Percentiles rank a stretch among this genome's conserved stretches.
These are phyloP conservation scores for Festucalex cinctus DNA, from an alignment of 2,113 vertebrate species.

Conservation along the genomic window DNA sequence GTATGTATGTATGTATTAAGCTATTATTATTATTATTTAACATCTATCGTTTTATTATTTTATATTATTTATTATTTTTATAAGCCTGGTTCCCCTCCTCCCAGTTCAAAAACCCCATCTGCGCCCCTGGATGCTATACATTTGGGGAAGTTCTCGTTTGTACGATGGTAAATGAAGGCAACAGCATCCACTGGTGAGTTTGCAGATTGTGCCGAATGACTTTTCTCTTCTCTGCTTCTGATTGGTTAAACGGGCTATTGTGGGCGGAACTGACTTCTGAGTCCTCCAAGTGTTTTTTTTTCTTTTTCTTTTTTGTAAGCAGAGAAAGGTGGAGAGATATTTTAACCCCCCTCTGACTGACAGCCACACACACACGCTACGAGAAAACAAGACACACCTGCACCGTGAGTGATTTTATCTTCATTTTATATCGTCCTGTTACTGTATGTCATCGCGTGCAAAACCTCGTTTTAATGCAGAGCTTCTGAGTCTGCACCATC, in stretches of 20 bases:
- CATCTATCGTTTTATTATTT: too few relatives aligned
- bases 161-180: background rate
- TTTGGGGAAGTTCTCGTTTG: background rate
- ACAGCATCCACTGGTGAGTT: conserved; percentile 7
- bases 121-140: too few relatives aligned
- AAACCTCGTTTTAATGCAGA: background rate
- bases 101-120: too few relatives aligned
- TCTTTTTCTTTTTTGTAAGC: conserved; percentile 44
- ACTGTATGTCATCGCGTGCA: conserved; percentile 19
- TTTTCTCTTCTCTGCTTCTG: conserved; percentile 9
- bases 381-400: conserved; percentile 26
- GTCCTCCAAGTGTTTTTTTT: too few relatives aligned
- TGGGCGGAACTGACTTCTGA: conserved; percentile 34
- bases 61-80: too few relatives aligned
- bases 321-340: conserved; percentile 53
- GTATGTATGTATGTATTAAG: too few relatives aligned
- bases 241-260: conserved; percentile 41
- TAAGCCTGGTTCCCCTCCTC: too few relatives aligned
- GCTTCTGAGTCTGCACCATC: conserved; percentile 24
- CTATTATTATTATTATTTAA: too few relatives aligned
- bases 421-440: background rate
- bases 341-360: conserved; percentile 36
- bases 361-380: conserved; percentile 5
- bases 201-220: conserved; percentile 24
- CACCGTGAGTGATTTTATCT: conserved; percentile 41